Conservation (phyloP, 2,113 vertebrate species). For the Poeciliopsis prolifica region DNA sequence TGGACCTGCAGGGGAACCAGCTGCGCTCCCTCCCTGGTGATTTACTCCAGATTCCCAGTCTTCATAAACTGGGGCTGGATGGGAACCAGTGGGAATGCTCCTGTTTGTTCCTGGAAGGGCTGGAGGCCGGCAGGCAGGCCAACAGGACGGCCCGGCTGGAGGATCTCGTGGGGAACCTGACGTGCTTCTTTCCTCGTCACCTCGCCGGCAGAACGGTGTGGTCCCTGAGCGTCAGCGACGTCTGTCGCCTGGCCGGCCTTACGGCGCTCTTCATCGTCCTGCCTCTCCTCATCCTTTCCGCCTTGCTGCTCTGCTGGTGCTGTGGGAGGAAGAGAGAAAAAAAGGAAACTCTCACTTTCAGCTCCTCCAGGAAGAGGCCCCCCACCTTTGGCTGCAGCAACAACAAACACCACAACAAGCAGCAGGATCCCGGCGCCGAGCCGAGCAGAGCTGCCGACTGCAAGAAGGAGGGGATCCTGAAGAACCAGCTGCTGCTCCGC, state of each 20-base stretch:
- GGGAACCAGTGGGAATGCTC: conserved; percentile 87
- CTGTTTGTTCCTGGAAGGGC: conserved; percentile 75
- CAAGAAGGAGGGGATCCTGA: conserved; percentile 70
- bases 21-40: conserved; percentile 75
- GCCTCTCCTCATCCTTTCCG: conserved; percentile 78
- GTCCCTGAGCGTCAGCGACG: conserved; percentile 66
- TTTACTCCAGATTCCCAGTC: conserved; percentile 74
- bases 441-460: background rate
- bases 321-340: conserved; percentile 81
- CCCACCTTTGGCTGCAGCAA: conserved; percentile 51
- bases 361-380: conserved; percentile 63
- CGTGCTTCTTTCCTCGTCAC: conserved; percentile 76
- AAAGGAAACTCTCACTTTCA: conserved; percentile 69
- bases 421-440: conserved; percentile 15
- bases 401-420: conserved; percentile 65
- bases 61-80: conserved; percentile 78
- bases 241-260: conserved; percentile 78
- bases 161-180: conserved; percentile 67
- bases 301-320: conserved; percentile 82
- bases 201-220: conserved; percentile 60
- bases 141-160: conserved; percentile 64
- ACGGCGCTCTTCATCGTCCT: conserved; percentile 86
- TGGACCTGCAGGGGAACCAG: conserved; percentile 81
- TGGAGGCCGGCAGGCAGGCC: conserved; percentile 41
- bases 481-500: conserved; percentile 79